Base-by-base conservation (phyloP, 2,797 vertebrate genomes). In the Chrosomus eos region DNA sequence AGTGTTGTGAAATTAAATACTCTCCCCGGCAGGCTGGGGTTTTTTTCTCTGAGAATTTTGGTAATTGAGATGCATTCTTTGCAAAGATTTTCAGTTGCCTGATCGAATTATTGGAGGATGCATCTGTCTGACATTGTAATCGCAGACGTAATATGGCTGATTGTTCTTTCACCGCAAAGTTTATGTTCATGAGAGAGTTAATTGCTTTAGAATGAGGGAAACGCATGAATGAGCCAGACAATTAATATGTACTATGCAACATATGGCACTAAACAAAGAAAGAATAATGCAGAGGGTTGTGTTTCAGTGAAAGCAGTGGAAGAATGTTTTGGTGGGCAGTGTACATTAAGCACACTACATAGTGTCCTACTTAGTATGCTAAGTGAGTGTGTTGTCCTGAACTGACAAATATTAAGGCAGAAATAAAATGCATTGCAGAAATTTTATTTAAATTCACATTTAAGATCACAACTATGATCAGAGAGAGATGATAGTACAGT, bases 141-240 rank as follows among this genome's bases (percentile, higher is more conserved):
- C 64, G 7, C 88, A 89, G 83, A 85, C 89, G 89, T 92, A 81
- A 89, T 87, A 81, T 85, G 91, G 68, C 90, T 94, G 90, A 93
- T 53, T 86, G 90, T 84, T 88, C 89, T 86, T 91, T 89, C 67
- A 91, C 67, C 88, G 87, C 89, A 88, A 88, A 87, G 86, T 90
- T 82, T 73, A 55, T 82, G 76, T 88, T 89, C 71, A 72, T 88
- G 71, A 71, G 67, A 82, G 71, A 82, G 80, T 85, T 85, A 77
- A 82, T 85, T 82, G 80, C 67, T 82, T 85, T 67, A 66, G 71
- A 77, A 33, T 33, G 33, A 33, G 66, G 21, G 45, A 84, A 84
- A 36, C 3, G 31, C 40, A 84, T 13, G 68, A 78, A 58, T 36
- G 31, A 84, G 55, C 83, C 75, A 45, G 51, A 84, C 83, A 70